Conservation (phyloP, 2,797 vertebrate genomes). For the Leontopithecus rosalia region DNA sequence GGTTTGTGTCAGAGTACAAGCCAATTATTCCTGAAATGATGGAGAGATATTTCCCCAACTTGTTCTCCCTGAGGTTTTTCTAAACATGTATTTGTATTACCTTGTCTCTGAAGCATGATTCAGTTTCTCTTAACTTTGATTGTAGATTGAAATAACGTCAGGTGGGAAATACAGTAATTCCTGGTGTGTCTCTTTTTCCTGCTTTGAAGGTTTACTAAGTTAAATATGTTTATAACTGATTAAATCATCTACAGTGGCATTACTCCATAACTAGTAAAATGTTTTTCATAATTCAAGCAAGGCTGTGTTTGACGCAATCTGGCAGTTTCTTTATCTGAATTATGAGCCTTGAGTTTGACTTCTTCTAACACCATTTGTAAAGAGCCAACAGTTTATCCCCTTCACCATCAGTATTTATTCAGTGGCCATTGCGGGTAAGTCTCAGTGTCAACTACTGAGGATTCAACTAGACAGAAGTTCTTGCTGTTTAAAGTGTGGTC, state of each 20-base stretch:
- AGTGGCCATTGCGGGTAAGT: not conserved
- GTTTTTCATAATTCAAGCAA: not conserved
- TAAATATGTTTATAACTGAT: not conserved
- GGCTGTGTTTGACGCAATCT: not conserved
- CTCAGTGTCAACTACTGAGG: not conserved
- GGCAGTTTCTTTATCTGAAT: not conserved
- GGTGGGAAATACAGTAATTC: not conserved
- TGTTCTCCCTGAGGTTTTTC: constrained; percentile 21
- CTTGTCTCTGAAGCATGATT: not conserved
- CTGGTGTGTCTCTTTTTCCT: not conserved
- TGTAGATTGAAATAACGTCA: not conserved
- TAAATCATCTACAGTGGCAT: not conserved
- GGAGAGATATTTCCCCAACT: not conserved
- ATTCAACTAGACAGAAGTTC: not conserved
- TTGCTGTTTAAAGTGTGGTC: not conserved
- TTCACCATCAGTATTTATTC: not conserved
- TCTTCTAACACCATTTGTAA: not conserved
- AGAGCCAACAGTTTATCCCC: not conserved
- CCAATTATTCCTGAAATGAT: not conserved
- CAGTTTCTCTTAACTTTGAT: not conserved
- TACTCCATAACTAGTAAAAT: not conserved
- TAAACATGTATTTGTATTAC: not conserved
- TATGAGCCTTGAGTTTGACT: not conserved
- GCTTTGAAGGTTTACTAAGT: not conserved
- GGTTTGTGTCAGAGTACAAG: not conserved